Percentiles rank a stretch among this genome's conserved stretches.
Conservation (phyloP, 2,113 vertebrate species). For the Plestiodon gilberti region DNA sequence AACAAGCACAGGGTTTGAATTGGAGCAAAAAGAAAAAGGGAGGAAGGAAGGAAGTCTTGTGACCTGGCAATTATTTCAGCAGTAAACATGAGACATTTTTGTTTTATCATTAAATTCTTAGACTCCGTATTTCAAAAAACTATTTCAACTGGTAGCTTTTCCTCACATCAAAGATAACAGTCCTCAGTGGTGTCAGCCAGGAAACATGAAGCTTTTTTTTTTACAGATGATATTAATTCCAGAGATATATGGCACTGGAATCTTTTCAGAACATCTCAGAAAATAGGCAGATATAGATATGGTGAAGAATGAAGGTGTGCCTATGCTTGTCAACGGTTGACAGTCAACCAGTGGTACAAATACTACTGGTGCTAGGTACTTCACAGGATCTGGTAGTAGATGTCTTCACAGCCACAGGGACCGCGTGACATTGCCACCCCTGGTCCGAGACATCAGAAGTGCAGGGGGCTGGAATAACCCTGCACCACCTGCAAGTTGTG, state of each 20-base stretch:
- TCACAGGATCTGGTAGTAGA: too few relatives aligned
- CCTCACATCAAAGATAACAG: slow-evolving; percentile 48
- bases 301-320: too few relatives aligned
- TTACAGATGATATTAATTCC: slow-evolving; percentile 33
- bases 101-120: slow-evolving; percentile 32
- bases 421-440: too few relatives aligned
- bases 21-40: too few relatives aligned
- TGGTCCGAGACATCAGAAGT: too few relatives aligned
- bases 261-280: slow-evolving; percentile 35
- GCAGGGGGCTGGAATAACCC: too few relatives aligned
- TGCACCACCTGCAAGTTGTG: too few relatives aligned
- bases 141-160: slow-evolving; percentile 43
- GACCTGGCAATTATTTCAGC: neutral
- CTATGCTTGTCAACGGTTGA: too few relatives aligned
- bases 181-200: slow-evolving; percentile 26
- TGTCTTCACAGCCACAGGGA: too few relatives aligned
- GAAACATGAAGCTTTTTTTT: slow-evolving; percentile 49
- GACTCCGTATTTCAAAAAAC: slow-evolving; percentile 46
- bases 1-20: too few relatives aligned
- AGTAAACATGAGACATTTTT: slow-evolving; percentile 10
- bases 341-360: too few relatives aligned
- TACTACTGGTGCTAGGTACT: too few relatives aligned
- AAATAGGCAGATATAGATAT: slow-evolving; percentile 9
- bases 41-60: slow-evolving; percentile 40
- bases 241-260: slow-evolving; percentile 34